Conservation (phyloP, 2,797 vertebrate genomes). For the Cuniculus paca region DNA sequence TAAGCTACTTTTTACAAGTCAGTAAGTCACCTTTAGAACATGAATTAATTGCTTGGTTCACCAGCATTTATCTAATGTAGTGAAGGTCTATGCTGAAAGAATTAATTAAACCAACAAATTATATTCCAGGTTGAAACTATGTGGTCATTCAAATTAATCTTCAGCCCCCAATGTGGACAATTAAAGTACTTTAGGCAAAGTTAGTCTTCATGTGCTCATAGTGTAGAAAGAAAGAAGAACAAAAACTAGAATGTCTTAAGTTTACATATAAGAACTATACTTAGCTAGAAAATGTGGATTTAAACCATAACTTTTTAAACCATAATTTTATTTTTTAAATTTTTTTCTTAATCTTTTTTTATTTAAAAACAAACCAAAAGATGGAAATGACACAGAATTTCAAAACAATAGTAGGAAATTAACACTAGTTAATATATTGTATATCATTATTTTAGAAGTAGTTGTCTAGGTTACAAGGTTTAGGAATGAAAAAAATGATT, state of each 20-base stretch:
- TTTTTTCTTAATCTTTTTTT: too few species aligned
- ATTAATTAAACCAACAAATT: conserved; percentile 74
- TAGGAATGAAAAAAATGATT: too few species aligned
- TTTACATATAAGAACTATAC: not conserved
- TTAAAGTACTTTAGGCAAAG: conserved; percentile 49
- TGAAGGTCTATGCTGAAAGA: conserved; percentile 39
- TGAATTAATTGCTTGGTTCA: conserved; percentile 66
- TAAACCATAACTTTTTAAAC: not conserved
- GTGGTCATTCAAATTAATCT: conserved; percentile 60
- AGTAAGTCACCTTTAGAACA: conserved; percentile 51
- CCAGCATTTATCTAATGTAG: conserved; percentile 65
- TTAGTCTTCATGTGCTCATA: conserved; percentile 16
- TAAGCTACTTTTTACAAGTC: conserved; percentile 60
- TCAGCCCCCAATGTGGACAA: conserved; percentile 40
- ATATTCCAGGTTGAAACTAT: conserved; percentile 59
- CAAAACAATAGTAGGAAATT: too few species aligned
- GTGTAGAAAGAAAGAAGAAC: conserved; percentile 25
- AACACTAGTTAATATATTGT: too few species aligned
- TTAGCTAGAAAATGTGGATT: not conserved
- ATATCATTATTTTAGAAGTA: too few species aligned
- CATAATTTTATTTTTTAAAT: not conserved
- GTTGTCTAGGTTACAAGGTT: too few species aligned
- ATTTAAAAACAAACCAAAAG: too few species aligned
- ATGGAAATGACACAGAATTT: too few species aligned
- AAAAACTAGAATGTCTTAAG: not conserved